Evolutionary conservation across 37 sponge, comb jelly and placozoan genomes (phyloP).

Genomic region (Sycon ciliatum): DNA sequence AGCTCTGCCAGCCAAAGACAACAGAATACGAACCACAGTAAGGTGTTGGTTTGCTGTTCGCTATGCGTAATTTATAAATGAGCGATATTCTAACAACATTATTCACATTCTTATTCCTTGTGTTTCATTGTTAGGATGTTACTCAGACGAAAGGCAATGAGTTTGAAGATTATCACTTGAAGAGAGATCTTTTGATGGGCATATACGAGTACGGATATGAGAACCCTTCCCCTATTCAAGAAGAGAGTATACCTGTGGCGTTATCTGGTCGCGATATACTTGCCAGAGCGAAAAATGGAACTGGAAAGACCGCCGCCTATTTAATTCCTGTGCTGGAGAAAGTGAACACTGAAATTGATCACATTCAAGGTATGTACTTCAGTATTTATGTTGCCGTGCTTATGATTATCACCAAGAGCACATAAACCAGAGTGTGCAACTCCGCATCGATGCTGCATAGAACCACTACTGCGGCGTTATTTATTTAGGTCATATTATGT

Average conservation of each 20-base stretch:
- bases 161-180: conserved; percentile 96
- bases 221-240: conserved; percentile 93
- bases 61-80: too few species aligned
- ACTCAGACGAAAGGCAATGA: conserved; percentile 84
- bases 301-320: conserved; percentile 96
- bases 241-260: conserved; percentile 92
- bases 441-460: too few species aligned
- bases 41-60: too few species aligned
- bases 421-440: too few species aligned
- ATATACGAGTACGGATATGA: conserved; percentile 98
- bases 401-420: too few species aligned
- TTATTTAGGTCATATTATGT: too few species aligned
- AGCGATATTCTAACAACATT: too few species aligned
- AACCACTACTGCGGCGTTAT: too few species aligned
- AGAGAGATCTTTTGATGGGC: conserved; percentile 92
- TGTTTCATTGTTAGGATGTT: conserved; percentile 83
- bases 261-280: conserved; percentile 80
- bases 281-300: conserved; percentile 95
- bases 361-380: conserved; percentile 63
- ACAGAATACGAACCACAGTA: too few species aligned
- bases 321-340: conserved; percentile 91
- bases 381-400: too few species aligned
- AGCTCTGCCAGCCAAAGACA: too few species aligned
- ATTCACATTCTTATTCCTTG: too few species aligned
- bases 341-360: conserved; percentile 47